These are phyloP conservation scores for Colossoma macropomum DNA, from an alignment of 2,113 vertebrate species.

Conservation along the genomic window DNA sequence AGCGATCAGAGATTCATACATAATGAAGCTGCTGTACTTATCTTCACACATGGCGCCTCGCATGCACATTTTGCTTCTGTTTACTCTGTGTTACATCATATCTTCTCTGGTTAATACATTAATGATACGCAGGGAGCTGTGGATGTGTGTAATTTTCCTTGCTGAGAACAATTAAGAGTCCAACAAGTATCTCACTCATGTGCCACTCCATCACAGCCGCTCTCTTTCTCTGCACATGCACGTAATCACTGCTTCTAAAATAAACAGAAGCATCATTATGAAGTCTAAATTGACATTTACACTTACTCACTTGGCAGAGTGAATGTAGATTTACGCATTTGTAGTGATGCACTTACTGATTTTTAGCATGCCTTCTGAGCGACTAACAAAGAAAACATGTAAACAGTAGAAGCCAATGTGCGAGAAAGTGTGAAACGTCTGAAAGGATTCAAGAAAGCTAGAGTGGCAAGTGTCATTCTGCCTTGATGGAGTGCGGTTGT, in stretches of 20 bases:
- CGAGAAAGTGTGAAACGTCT: no score
- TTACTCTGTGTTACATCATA: slow-evolving; percentile 56
- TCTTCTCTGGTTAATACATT: background rate
- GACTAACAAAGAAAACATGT: background rate
- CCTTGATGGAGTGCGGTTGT: background rate
- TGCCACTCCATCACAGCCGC: background rate
- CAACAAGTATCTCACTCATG: background rate
- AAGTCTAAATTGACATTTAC: background rate
- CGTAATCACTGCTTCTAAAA: background rate
- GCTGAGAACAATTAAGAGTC: slow-evolving; percentile 1
- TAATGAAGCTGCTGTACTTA: slow-evolving; percentile 25
- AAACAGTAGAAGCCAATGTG: background rate
- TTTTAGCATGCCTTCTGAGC: background rate
- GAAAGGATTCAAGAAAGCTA: background rate
- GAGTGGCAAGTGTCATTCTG: background rate
- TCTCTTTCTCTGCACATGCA: background rate
- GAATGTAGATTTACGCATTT: no score
- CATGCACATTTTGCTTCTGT: slow-evolving; percentile 29
- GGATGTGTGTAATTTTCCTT: slow-evolving; percentile 13
- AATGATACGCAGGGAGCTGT: background rate
- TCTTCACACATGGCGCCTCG: slow-evolving; percentile 9
- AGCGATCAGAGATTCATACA: slow-evolving; percentile 27
- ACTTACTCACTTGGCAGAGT: background rate
- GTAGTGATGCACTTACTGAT: no score
- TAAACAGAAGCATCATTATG: background rate